phyloP scores from a whole-genome alignment of 2,113 vertebrate species.

The Microcebus ravelobensis region DNA sequence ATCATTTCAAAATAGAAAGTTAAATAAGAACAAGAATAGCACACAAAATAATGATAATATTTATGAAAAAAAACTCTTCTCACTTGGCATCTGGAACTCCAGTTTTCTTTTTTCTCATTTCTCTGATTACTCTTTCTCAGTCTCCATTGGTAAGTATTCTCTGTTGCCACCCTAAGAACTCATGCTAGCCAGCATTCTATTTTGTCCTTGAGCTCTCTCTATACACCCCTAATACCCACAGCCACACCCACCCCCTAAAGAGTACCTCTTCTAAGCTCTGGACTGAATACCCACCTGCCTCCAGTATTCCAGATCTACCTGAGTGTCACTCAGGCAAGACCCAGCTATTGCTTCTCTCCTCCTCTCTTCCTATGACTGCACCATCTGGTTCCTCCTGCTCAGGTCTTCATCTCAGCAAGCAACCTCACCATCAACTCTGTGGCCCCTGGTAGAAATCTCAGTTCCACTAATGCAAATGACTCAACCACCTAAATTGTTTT shows the following conservation, averaged over 20 bases:
- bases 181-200: background rate
- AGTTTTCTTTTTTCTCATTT: background rate
- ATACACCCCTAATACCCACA: background rate
- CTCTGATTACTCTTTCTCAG: background rate
- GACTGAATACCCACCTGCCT: background rate
- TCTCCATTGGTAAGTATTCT: background rate
- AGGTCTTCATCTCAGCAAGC: background rate
- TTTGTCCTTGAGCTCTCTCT: background rate
- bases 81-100: background rate
- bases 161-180: background rate
- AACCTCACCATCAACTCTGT: background rate
- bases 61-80: constrained; percentile 25
- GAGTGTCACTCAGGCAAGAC: background rate
- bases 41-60: background rate
- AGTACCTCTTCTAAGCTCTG: background rate
- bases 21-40: constrained; percentile 7
- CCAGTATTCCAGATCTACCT: background rate
- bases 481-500: constrained; percentile 60
- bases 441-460: constrained; percentile 41
- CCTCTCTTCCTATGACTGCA: background rate
- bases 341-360: background rate
- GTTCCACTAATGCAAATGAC: constrained; percentile 47
- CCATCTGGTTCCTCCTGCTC: background rate
- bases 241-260: background rate
- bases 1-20: constrained; percentile 35